phyloP scores from a whole-genome alignment of 92 coral and sea anemone species.

The Zoanthus sociatus region DNA sequence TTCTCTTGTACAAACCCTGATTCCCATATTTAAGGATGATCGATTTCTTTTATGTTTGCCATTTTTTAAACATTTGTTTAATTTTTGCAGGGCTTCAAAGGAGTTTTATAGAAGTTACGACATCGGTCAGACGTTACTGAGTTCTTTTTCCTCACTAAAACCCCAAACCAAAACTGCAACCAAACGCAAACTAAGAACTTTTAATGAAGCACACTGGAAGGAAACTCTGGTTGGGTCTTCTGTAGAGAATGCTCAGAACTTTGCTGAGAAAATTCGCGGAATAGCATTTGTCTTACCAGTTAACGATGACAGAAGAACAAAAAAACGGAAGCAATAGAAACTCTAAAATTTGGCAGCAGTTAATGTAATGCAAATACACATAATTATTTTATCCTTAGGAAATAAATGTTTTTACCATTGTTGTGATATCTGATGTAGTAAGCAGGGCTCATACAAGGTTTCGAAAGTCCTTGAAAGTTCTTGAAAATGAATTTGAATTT shows the following conservation, averaged over 20 bases:
- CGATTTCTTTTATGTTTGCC: background rate
- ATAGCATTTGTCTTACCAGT: constrained; percentile 49
- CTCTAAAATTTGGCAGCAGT: background rate
- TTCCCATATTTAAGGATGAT: too few relatives aligned
- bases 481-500: too few relatives aligned
- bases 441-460: too few relatives aligned
- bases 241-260: constrained; percentile 53
- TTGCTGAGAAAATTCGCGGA: constrained; percentile 48
- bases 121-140: constrained; percentile 65
- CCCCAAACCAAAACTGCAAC: constrained; percentile 37
- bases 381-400: too few relatives aligned
- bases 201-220: constrained; percentile 54
- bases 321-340: background rate
- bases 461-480: too few relatives aligned
- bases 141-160: constrained; percentile 61
- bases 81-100: constrained; percentile 66
- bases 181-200: constrained; percentile 52
- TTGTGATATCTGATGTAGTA: too few relatives aligned
- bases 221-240: constrained; percentile 52
- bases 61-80: background rate
- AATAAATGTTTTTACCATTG: too few relatives aligned
- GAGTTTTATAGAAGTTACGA: constrained; percentile 71
- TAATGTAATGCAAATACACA: too few relatives aligned
- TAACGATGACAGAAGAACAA: background rate
- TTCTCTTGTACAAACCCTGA: too few relatives aligned